These are phyloP conservation scores for Thalpophila matura DNA, from an alignment of 2,888 invertebrate genomes.

Conservation along the genomic window DNA sequence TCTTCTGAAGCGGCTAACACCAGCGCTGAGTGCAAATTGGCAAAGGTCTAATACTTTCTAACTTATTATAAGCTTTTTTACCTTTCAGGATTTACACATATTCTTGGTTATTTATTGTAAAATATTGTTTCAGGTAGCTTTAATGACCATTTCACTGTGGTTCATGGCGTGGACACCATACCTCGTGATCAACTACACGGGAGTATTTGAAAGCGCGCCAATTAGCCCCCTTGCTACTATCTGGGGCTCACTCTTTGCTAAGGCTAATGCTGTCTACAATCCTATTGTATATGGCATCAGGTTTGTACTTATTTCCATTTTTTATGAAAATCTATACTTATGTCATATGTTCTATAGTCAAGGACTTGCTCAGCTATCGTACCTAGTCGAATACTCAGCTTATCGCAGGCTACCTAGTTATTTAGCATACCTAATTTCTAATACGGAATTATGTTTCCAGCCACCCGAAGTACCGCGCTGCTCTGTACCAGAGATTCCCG, in stretches of 20 bases:
- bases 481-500: constrained; percentile 94
- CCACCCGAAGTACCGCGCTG: constrained; percentile 95
- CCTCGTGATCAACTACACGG: constrained; percentile 95
- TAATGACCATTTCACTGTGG: constrained; percentile 97
- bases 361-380: background rate
- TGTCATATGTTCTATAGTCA: too few relatives aligned
- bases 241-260: constrained; percentile 97
- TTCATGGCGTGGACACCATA: constrained; percentile 98
- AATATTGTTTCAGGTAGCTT: constrained; percentile 92
- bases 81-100: background rate
- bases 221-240: constrained; percentile 96
- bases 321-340: background rate
- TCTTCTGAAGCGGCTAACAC: constrained; percentile 94
- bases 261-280: constrained; percentile 97
- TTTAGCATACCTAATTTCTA: background rate
- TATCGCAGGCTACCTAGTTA: too few relatives aligned
- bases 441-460: constrained; percentile 79
- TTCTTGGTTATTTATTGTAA: background rate
- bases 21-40: constrained; percentile 96
- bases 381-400: background rate
- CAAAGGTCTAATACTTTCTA: constrained; percentile 90
- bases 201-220: constrained; percentile 94
- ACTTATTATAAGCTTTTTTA: background rate
- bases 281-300: constrained; percentile 98
- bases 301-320: constrained; percentile 80